These are phyloP conservation scores for Brenthis ino DNA, from an alignment of 2,888 invertebrate genomes.

Conservation along the genomic window DNA sequence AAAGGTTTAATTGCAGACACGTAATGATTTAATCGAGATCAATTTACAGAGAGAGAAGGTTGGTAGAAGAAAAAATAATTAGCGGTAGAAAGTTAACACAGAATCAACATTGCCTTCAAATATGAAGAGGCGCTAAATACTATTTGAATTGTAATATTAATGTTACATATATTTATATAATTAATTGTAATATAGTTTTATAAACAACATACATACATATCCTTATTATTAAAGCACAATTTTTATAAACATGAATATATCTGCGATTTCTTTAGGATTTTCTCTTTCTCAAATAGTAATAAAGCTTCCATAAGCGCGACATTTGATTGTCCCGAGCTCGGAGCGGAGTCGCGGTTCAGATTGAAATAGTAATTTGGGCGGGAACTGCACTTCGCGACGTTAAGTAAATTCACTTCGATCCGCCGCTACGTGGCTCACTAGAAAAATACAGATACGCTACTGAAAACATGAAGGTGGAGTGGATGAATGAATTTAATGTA, in stretches of 20 bases:
- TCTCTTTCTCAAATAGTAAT: conserved; percentile 36
- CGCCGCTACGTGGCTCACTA: conserved; percentile 41
- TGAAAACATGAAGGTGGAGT: conserved; percentile 21
- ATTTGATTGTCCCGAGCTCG: conserved; percentile 41
- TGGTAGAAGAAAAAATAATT: too few species aligned
- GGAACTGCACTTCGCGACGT: conserved; percentile 56
- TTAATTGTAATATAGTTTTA: too few species aligned
- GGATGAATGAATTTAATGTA: background rate
- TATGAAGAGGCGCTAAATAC: too few species aligned
- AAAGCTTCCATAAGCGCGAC: conserved; percentile 39
- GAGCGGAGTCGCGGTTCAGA: conserved; percentile 45
- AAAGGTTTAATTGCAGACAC: too few species aligned
- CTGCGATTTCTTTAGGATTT: conserved; percentile 10
- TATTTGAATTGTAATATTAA: too few species aligned
- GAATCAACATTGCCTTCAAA: too few species aligned
- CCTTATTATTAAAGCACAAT: background rate
- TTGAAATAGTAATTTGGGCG: conserved; percentile 74
- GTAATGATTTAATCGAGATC: too few species aligned
- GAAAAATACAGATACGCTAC: conserved; percentile 34
- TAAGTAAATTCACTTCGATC: conserved; percentile 58
- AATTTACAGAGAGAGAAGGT: too few species aligned
- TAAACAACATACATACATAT: too few species aligned
- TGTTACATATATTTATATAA: too few species aligned
- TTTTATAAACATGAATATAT: conserved; percentile 5
- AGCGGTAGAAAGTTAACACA: too few species aligned